phyloP scores from a whole-genome alignment of 2,797 vertebrate genomes.

The Iguana delicatissima region DNA sequence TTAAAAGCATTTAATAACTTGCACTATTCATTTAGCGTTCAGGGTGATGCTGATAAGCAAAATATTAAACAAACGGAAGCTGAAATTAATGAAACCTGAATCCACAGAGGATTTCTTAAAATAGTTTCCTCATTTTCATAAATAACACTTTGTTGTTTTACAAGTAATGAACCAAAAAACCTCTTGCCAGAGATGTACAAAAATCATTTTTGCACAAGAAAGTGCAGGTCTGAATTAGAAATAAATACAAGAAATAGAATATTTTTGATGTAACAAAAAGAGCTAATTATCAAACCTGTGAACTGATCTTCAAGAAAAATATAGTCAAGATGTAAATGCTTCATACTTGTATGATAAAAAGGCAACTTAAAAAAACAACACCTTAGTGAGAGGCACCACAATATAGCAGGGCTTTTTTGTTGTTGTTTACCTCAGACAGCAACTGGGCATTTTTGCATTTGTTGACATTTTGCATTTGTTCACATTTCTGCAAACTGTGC shows the following conservation, averaged over 20 bases:
- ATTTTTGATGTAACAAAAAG: background rate
- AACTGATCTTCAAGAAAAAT: background rate
- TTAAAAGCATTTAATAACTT: background rate
- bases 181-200: background rate
- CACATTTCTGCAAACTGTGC: no score
- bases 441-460: no score
- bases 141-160: background rate
- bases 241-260: background rate
- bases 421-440: no score
- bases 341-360: no score
- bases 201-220: background rate
- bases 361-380: no score
- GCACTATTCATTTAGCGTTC: background rate
- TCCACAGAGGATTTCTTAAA: background rate
- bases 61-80: background rate
- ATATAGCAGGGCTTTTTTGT: no score
- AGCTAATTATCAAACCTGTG: background rate
- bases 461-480: no score
- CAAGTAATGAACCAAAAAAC: background rate
- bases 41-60: background rate
- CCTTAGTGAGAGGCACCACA: no score
- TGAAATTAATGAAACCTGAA: background rate
- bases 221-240: background rate
- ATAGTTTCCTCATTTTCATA: background rate
- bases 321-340: no score